Conservation (phyloP, 2,113 vertebrate genomes). For the Pedetes capensis region DNA sequence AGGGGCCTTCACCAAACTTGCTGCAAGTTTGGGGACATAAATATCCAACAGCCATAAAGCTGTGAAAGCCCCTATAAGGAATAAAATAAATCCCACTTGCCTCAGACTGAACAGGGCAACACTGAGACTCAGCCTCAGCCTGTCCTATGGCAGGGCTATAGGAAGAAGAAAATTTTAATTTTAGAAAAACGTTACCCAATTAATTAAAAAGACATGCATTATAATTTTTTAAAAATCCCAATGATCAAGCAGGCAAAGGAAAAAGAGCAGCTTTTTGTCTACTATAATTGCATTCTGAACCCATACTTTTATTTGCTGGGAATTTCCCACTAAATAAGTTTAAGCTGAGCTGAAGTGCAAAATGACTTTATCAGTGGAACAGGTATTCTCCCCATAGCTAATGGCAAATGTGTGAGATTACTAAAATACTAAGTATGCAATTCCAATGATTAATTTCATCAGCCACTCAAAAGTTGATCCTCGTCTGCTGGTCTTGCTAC, state of each 20-base stretch:
- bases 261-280: constrained; percentile 63
- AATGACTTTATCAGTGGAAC: constrained; percentile 80
- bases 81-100: constrained; percentile 98
- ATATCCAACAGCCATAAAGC: constrained; percentile 95
- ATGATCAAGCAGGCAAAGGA: constrained; percentile 85
- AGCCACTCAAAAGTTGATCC: constrained; percentile 69
- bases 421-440: constrained; percentile 37
- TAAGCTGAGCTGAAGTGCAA: constrained; percentile 60
- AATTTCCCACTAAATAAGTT: constrained; percentile 36
- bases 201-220: constrained; percentile 87
- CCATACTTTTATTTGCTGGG: constrained; percentile 5
- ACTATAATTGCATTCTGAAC: constrained; percentile 59
- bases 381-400: constrained; percentile 47
- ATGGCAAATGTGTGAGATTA: constrained; percentile 63
- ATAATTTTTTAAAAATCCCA: constrained; percentile 76
- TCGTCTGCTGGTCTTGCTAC: constrained; percentile 58
- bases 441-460: constrained; percentile 58
- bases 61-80: constrained; percentile 95
- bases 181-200: constrained; percentile 93
- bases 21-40: constrained; percentile 97
- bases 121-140: constrained; percentile 99
- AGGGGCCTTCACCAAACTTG: constrained; percentile 99
- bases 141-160: constrained; percentile 98
- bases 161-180: constrained; percentile 98
- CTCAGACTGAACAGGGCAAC: constrained; percentile 99